phyloP scores from a whole-genome alignment of 2,797 vertebrate species.

The Chrosomus eos region DNA sequence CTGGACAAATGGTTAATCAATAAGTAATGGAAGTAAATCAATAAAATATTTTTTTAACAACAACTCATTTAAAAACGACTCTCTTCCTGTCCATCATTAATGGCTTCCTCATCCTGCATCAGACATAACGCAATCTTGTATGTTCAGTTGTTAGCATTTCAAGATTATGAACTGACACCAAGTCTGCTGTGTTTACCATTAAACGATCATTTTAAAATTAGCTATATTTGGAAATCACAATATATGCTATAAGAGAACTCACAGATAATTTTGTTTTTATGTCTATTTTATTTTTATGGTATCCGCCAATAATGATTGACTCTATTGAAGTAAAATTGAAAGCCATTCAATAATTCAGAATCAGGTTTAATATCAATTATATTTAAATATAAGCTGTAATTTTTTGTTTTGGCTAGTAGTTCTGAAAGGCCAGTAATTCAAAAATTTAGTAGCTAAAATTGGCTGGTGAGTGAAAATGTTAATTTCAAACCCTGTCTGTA shows the following conservation, averaged over 20 bases:
- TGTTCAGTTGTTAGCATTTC: constrained; percentile 3
- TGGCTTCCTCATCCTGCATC: constrained; percentile 15
- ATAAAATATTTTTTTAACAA: too few relatives aligned
- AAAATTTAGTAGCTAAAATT: background rate
- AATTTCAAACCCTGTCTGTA: background rate
- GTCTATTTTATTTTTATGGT: background rate
- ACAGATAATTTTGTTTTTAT: background rate
- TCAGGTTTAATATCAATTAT: background rate
- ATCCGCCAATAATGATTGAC: background rate
- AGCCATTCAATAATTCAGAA: background rate
- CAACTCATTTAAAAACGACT: constrained; percentile 55
- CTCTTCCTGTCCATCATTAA: background rate
- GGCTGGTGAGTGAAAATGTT: background rate
- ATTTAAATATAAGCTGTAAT: background rate
- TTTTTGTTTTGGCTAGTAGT: background rate
- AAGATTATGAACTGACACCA: background rate
- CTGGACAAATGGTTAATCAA: constrained; percentile 66
- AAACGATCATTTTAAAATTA: background rate
- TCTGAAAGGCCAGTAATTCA: background rate
- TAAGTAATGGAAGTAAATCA: constrained; percentile 67
- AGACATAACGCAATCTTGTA: background rate
- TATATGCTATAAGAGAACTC: background rate
- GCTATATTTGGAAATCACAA: background rate
- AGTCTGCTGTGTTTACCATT: background rate
- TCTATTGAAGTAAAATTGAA: background rate